Evolutionary conservation across 2,113 vertebrate species (phyloP).

Genomic region (Corythaixoides concolor): DNA sequence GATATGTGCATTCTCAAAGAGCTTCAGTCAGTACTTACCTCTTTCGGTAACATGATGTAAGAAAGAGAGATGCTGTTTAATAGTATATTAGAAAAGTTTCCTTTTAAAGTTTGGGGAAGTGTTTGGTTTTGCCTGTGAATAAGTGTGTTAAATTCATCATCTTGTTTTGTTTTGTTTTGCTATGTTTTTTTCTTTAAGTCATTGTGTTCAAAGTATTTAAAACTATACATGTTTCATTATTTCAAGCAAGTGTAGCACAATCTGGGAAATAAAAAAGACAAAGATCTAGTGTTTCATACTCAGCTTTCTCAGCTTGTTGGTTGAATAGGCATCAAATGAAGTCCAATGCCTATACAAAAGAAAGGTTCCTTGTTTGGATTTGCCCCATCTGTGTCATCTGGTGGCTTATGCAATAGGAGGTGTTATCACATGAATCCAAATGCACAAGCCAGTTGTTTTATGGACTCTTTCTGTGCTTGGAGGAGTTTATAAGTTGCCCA

Average conservation of each 20-base stretch:
- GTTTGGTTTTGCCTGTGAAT: not conserved
- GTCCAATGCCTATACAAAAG: constrained; percentile 87
- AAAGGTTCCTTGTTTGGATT: constrained; percentile 86
- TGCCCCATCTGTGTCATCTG: constrained; percentile 97
- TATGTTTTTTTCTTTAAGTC: not conserved
- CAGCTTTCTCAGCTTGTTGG: constrained; percentile 88
- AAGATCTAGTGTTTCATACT: constrained; percentile 75
- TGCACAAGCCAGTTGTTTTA: constrained; percentile 92
- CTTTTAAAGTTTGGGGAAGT: not conserved
- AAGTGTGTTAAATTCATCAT: not conserved
- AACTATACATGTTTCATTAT: constrained; percentile 51
- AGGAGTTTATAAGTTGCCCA: constrained; percentile 94
- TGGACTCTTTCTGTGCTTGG: constrained; percentile 89
- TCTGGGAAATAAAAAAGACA: constrained; percentile 81
- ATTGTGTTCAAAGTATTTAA: constrained; percentile 11
- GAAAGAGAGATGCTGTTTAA: not conserved
- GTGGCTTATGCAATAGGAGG: constrained; percentile 90
- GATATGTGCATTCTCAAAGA: not conserved
- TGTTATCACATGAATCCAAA: constrained; percentile 87
- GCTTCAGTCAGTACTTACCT: not conserved
- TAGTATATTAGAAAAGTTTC: not conserved
- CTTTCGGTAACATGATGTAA: not conserved
- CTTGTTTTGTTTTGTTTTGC: not conserved
- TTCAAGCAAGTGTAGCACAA: constrained; percentile 69
- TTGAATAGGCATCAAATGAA: constrained; percentile 89